Conservation (phyloP, 2,888 invertebrate species). For the Limnephilus lunatus region DNA sequence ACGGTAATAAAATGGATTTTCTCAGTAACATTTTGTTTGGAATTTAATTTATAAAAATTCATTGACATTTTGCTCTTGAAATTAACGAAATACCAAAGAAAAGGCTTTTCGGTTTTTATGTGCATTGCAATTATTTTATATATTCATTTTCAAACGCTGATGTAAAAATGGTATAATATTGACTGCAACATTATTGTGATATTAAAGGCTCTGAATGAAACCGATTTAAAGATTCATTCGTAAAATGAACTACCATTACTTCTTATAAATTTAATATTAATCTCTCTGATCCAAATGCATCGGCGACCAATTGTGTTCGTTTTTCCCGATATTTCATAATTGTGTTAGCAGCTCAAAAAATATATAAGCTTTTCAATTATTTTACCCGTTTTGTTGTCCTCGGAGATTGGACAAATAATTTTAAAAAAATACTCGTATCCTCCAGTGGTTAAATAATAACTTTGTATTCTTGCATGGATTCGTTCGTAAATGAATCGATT, state of each 20-base stretch:
- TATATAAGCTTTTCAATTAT: background rate
- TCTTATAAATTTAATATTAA: no score
- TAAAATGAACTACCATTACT: no score
- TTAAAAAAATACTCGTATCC: background rate
- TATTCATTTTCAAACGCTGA: background rate
- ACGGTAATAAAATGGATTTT: background rate
- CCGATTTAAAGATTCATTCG: background rate
- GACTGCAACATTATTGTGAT: no score
- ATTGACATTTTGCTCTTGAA: background rate
- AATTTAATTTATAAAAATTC: background rate
- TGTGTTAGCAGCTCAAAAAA: background rate
- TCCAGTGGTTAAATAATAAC: no score
- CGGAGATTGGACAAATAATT: background rate
- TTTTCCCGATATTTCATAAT: no score
- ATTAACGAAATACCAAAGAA: background rate
- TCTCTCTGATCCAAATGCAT: no score
- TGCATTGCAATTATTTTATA: background rate
- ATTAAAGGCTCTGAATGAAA: background rate
- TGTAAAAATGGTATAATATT: background rate
- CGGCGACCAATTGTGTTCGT: no score
- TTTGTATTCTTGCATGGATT: background rate
- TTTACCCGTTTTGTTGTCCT: background rate
- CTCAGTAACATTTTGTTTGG: background rate
- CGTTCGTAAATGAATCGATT: background rate
- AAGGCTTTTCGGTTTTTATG: background rate